A percentile compares a stretch with the other conserved stretches of the same genome.
phyloP scores from a whole-genome alignment of 1,140 invertebrate genomes.

The Saccostrea cuccullata region DNA sequence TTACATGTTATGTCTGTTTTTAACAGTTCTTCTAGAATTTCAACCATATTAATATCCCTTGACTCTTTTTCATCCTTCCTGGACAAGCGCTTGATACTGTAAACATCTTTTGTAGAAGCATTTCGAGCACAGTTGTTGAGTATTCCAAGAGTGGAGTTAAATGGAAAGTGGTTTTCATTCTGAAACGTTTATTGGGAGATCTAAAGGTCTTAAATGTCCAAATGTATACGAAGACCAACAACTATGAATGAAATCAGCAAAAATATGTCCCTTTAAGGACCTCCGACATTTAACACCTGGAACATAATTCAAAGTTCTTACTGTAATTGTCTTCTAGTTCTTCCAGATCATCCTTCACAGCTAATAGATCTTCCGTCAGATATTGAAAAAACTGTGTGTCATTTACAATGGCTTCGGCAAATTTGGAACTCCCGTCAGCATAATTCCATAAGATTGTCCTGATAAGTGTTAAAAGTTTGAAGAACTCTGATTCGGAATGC shows the following conservation, averaged over 20 bases:
- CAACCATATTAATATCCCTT: constrained; percentile 10
- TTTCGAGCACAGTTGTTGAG: constrained; percentile 47
- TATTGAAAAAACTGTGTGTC: constrained; percentile 37
- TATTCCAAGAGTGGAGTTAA: constrained; percentile 48
- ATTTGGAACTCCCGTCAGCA: constrained; percentile 44
- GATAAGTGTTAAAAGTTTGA: background rate
- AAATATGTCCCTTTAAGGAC: too few species aligned
- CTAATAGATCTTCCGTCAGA: constrained; percentile 31
- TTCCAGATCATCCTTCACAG: background rate
- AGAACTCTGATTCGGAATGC: background rate
- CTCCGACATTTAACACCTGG: too few species aligned
- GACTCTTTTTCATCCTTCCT: background rate
- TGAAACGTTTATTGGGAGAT: too few species aligned
- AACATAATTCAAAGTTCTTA: background rate
- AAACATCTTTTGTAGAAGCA: constrained; percentile 36
- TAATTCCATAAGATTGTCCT: constrained; percentile 47
- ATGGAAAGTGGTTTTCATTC: constrained; percentile 42
- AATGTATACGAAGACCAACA: too few species aligned
- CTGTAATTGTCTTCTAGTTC: background rate
- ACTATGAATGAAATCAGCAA: too few species aligned
- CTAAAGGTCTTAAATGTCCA: too few species aligned
- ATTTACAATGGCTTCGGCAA: constrained; percentile 36
- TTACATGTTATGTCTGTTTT: constrained; percentile 46
- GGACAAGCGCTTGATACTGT: background rate
- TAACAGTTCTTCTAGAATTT: constrained; percentile 37